A percentile compares a stretch with the other conserved stretches of the same genome.
These are phyloP conservation scores for Mercenaria mercenaria DNA, from an alignment of 1,140 invertebrate species.

Conservation along the genomic window DNA sequence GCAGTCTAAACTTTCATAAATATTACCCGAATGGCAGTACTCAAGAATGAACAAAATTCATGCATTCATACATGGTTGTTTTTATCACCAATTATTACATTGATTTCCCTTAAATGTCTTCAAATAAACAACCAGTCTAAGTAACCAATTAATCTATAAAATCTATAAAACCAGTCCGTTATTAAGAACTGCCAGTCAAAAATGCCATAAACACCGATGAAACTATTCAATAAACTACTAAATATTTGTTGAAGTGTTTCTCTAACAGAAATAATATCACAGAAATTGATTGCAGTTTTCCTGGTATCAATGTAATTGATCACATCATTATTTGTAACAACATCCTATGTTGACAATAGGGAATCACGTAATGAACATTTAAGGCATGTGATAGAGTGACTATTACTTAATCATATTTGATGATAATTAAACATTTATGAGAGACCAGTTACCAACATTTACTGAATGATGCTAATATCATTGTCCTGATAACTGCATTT, in stretches of 20 bases:
- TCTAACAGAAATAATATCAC: background rate
- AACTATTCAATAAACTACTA: conserved; percentile 15
- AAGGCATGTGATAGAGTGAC: background rate
- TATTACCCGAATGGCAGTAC: too few species aligned
- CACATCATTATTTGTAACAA: background rate
- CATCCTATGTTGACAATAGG: background rate
- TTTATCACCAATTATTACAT: background rate
- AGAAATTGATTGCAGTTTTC: background rate
- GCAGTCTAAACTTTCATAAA: too few species aligned
- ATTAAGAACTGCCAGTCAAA: background rate
- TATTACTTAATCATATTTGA: too few species aligned
- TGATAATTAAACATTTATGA: too few species aligned
- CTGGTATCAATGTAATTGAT: background rate
- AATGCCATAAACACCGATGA: background rate
- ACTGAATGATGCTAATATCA: too few species aligned
- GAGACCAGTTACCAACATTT: too few species aligned
- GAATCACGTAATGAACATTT: background rate
- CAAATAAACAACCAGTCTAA: background rate
- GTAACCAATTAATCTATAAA: background rate
- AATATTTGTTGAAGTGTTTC: background rate
- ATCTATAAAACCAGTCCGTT: background rate
- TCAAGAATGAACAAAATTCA: too few species aligned
- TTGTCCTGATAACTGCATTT: too few species aligned
- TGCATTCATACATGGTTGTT: too few species aligned
- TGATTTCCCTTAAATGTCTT: background rate